Evolutionary conservation across 2,113 vertebrate genomes (phyloP), one percentile per base, ranked within the genome.

Genomic region (Coryphaenoides rupestris): DNA sequence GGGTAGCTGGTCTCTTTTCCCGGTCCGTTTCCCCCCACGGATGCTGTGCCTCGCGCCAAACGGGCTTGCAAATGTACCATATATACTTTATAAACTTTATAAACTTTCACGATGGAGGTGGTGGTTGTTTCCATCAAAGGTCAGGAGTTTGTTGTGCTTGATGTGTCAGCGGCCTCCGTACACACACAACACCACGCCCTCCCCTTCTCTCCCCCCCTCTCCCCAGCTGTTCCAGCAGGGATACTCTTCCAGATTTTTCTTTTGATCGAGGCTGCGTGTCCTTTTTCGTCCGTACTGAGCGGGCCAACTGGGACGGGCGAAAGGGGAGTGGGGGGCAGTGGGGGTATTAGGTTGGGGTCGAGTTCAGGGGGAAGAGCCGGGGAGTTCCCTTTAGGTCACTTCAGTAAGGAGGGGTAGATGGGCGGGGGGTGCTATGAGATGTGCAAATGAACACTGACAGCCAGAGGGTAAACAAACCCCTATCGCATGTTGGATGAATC

Each of bases 161-260:
- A 87, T 82, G 82, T 74, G 79, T 84, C 86, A 89, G 70, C 69
- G 54, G 78, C 79, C 83, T 78, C 86, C 86, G 84, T 89, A 87
- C 76, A 78, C 81, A n/a, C n/a, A n/a, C 19, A 75, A 53, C 24
- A 14, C 70, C 50, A 40, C 56, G 7, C 33, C 33, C 5, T n/a
- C n/a, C n/a, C n/a, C n/a, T n/a, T n/a, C n/a, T n/a, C n/a, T n/a
- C n/a, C n/a, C n/a, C n/a, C n/a, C n/a, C n/a, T n/a, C n/a, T 49
- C 66, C 73, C 70, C 84, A 85, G 84, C 87, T 91, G 84, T 77
- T 76, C 69, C 61, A n/a, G n/a, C n/a, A n/a, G 50, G 61, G 67
- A 80, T 76, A 80, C 72, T 76, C 58, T 73, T 75, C 73, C 71
- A 50, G 66, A 75, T 75, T 70, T 77, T 70, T 53, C 72, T 82